phyloP scores from a whole-genome alignment of 2,888 invertebrate genomes.

The Alcis repandata region DNA sequence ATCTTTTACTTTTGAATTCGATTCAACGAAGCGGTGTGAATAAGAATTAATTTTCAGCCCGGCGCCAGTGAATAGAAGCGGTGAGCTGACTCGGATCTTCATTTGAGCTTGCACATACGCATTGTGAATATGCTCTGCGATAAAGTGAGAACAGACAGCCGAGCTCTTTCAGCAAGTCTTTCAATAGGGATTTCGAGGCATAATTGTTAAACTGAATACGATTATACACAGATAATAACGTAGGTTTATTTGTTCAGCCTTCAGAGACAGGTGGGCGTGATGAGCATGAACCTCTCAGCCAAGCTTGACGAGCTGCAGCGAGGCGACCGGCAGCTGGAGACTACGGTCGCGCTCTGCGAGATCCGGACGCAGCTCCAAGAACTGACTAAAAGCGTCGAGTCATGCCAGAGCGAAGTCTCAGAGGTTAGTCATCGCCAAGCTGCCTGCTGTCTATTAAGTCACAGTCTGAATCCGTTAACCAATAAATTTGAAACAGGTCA shows the following conservation, averaged over 20 bases:
- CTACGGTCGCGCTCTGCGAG: conserved; percentile 97
- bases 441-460: neutral
- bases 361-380: conserved; percentile 97
- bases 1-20: conserved; percentile 31
- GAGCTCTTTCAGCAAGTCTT: conserved; percentile 20
- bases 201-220: neutral
- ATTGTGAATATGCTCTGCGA: conserved; percentile 27
- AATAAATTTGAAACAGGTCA: conserved; percentile 86
- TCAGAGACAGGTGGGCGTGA: conserved; percentile 99
- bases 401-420: conserved; percentile 97
- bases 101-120: conserved; percentile 34
- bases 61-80: conserved; percentile 28
- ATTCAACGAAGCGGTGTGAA: conserved; percentile 32
- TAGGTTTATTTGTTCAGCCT: conserved; percentile 88
- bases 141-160: conserved; percentile 11
- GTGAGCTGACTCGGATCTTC: conserved; percentile 27
- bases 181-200: conserved; percentile 11
- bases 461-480: neutral
- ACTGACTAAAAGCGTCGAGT: conserved; percentile 97
- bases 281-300: conserved; percentile 98
- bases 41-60: conserved; percentile 28
- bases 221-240: conserved; percentile 35
- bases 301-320: conserved; percentile 97
- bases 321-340: conserved; percentile 96
- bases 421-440: conserved; percentile 85